Conservation (phyloP, 1,140 invertebrate genomes). For the Drosophila erecta region DNA sequence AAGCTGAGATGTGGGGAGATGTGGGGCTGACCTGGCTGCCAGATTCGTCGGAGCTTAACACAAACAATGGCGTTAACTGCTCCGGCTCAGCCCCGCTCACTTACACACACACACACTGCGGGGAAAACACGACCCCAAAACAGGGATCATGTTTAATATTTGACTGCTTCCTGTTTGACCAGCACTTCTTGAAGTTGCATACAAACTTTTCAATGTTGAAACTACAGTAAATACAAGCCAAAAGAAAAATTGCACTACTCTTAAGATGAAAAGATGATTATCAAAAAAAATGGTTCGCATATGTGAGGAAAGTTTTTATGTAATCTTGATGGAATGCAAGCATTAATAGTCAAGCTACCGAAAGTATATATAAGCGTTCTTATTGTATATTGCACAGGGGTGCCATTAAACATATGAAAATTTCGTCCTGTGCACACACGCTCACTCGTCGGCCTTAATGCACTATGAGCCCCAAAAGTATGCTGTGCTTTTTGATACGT, state of each 20-base stretch:
- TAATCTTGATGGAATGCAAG: no score
- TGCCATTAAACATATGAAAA: no score
- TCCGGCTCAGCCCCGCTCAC: slow-evolving; percentile 24
- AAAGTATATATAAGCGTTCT: no score
- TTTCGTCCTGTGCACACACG: background rate
- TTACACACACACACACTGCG: slow-evolving; percentile 10
- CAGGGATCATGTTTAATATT: background rate
- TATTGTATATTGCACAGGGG: no score
- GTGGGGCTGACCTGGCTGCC: slow-evolving; percentile 49
- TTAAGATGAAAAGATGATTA: no score
- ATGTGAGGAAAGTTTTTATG: no score
- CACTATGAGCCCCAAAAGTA: slow-evolving; percentile 46
- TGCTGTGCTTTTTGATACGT: slow-evolving; percentile 65
- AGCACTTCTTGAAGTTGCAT: background rate
- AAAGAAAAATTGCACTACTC: no score
- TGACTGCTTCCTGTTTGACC: background rate
- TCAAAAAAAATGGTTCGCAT: no score
- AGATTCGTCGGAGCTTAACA: slow-evolving; percentile 53
- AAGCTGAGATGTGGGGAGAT: background rate
- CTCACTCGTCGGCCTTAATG: slow-evolving; percentile 28
- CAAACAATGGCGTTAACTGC: slow-evolving; percentile 74
- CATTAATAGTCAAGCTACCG: no score
- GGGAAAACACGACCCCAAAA: background rate
- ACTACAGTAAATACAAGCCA: background rate
- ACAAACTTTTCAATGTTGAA: background rate